These are phyloP conservation scores for Dreissena rostriformis DNA, from an alignment of 1,140 invertebrate genomes.

Conservation along the genomic window DNA sequence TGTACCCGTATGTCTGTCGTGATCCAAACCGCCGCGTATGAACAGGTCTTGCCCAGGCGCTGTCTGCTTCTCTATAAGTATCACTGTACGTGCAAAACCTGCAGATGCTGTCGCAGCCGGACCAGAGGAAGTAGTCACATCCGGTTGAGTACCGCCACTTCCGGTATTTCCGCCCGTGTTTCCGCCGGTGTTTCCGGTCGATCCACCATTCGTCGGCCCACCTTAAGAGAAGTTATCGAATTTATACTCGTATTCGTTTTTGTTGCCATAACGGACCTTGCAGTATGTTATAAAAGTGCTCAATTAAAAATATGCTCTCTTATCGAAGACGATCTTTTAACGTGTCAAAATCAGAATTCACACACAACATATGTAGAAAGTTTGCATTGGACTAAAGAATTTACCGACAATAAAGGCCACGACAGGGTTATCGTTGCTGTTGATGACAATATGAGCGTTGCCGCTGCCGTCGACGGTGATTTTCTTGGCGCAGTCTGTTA, in stretches of 20 bases:
- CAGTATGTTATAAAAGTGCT: too few species aligned
- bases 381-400: neutral
- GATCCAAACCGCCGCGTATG: conserved; percentile 81
- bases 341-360: too few species aligned
- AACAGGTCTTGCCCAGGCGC: conserved; percentile 82
- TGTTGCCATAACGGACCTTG: too few species aligned
- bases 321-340: too few species aligned
- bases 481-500: conserved; percentile 88
- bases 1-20: conserved; percentile 62
- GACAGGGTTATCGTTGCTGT: conserved; percentile 86
- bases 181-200: neutral
- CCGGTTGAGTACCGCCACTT: neutral
- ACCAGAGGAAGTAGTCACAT: neutral
- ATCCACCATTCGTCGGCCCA: conserved; percentile 27
- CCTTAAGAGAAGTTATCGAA: neutral
- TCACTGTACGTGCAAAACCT: conserved; percentile 73
- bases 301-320: too few species aligned
- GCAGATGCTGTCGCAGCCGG: conserved; percentile 35
- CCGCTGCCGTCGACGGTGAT: conserved; percentile 86
- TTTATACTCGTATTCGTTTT: neutral
- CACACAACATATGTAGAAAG: too few species aligned
- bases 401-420: conserved; percentile 88
- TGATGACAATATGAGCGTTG: conserved; percentile 85
- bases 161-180: neutral
- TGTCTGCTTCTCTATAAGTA: conserved; percentile 80